phyloP scores from a whole-genome alignment of 2,888 invertebrate species.

The Patella pellucida region DNA sequence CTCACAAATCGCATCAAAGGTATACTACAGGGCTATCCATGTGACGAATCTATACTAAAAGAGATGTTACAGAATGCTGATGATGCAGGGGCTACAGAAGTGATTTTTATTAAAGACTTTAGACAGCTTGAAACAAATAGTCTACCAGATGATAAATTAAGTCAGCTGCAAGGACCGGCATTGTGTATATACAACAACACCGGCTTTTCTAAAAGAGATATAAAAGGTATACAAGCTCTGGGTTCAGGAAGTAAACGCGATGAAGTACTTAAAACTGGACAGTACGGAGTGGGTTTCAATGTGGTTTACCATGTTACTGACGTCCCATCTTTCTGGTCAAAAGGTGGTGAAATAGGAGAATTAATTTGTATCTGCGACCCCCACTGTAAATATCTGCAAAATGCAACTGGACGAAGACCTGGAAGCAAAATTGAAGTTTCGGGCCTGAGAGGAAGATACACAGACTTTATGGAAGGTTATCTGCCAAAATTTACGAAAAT shows the following conservation, averaged over 20 bases:
- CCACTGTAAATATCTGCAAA: constrained; percentile 53
- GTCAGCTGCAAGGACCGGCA: constrained; percentile 53
- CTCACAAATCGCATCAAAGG: constrained; percentile 59
- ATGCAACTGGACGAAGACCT: constrained; percentile 31
- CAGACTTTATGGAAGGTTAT: constrained; percentile 24
- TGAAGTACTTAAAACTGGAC: constrained; percentile 52
- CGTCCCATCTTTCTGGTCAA: constrained; percentile 52
- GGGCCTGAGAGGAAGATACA: background rate
- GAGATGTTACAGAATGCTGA: constrained; percentile 67
- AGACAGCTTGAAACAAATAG: constrained; percentile 37
- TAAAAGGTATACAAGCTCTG: constrained; percentile 50
- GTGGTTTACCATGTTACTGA: constrained; percentile 59
- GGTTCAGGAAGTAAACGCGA: constrained; percentile 52
- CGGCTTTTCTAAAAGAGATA: constrained; percentile 46
- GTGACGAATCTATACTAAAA: constrained; percentile 61
- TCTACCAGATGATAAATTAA: constrained; percentile 22
- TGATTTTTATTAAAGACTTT: constrained; percentile 62
- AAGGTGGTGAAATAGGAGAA: constrained; percentile 45
- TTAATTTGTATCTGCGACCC: constrained; percentile 64
- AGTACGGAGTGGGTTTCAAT: constrained; percentile 61
- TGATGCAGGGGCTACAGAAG: constrained; percentile 62
- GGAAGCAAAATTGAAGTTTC: constrained; percentile 31
- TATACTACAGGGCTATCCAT: constrained; percentile 60
- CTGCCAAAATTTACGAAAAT: constrained; percentile 10
- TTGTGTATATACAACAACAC: constrained; percentile 53